Base-by-base conservation (phyloP, 2,113 vertebrate species). In the Pituophis catenifer region DNA sequence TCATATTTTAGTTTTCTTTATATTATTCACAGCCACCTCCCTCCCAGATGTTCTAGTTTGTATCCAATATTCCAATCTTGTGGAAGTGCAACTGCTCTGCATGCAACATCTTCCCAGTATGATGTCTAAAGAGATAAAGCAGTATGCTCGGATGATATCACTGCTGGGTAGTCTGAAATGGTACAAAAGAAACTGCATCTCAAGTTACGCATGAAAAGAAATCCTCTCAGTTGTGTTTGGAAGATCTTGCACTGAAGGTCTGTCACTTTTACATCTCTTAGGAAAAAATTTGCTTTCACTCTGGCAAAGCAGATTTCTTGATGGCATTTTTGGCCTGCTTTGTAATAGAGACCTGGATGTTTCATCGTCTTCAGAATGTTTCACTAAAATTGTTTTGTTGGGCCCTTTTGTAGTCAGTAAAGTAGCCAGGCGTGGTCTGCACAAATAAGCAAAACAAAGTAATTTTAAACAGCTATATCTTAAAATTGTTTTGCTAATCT, bases 401-500 rank as follows among this genome's bases (percentile, higher is more conserved):
- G 89, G 70, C 92, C 50, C 94, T 93, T 91, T 95, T 57, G n/a
- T 5, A 89, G 91, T 94, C 88, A 53, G 33, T 33, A 92, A 93
- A 52, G 86, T 24, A 62, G 93, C 81, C 57, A 91, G 70, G n/a
- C 86, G 92, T 87, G 55, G 48, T 92, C 97, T 97, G 93, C 90
- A 92, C 33, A 93, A 92, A 96, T 91, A 96, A 97, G 95, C 23
- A n/a, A 93, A 89, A 90, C 26, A 89, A 2, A 8, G 93, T 86
- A 94, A 44, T 92, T 87, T 92, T 85, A 88, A 75, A 13, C 48
- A 87, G 65, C 23, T 87, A 87, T 89, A 55, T 33, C 62, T 70
- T 33, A 48, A 89, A 10, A 89, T 89, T 89, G 48, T 29, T n/a
- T 48, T 81, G 24, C 24, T 29, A 88, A 17, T 33, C 48, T 38